phyloP scores from a whole-genome alignment of 2,888 invertebrate genomes.

The Yponomeuta malinellus region DNA sequence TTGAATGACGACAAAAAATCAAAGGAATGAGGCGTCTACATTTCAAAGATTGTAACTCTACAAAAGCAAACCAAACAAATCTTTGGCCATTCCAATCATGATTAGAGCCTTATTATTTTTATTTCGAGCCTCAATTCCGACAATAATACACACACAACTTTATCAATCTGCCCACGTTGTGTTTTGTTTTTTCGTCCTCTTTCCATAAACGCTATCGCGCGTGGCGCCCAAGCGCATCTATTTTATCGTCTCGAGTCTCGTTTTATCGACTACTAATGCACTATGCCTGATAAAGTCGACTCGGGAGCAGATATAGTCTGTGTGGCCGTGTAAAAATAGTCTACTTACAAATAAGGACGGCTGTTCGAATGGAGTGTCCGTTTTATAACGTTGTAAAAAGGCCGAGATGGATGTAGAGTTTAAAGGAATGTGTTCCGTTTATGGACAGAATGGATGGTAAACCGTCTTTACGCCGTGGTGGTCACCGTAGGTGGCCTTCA shows the following conservation, averaged over 20 bases:
- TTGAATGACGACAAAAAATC: too few species aligned
- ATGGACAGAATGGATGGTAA: background rate
- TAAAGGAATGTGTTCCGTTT: background rate
- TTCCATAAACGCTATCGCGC: conserved; percentile 65
- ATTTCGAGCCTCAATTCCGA: conserved; percentile 9
- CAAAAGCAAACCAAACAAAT: background rate
- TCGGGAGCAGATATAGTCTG: conserved; percentile 69
- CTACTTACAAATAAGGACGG: conserved; percentile 34
- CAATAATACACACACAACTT: conserved; percentile 30
- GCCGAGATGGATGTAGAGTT: conserved; percentile 1
- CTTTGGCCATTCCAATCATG: background rate
- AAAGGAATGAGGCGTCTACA: background rate
- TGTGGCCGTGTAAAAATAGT: conserved; percentile 75
- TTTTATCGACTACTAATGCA: conserved; percentile 74
- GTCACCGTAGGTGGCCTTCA: too few species aligned
- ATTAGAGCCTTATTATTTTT: background rate
- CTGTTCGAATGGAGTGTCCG: conserved; percentile 10
- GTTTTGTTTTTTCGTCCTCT: conserved; percentile 58
- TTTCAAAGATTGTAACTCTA: too few species aligned
- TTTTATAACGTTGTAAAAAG: conserved; percentile 11
- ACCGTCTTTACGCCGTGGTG: background rate
- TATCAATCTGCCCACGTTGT: conserved; percentile 36
- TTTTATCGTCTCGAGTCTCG: conserved; percentile 48
- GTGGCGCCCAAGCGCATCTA: conserved; percentile 73
- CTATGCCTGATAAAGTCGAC: conserved; percentile 62